phyloP scores from a whole-genome alignment of 2,113 vertebrate species.

The Neogobius melanostomus region DNA sequence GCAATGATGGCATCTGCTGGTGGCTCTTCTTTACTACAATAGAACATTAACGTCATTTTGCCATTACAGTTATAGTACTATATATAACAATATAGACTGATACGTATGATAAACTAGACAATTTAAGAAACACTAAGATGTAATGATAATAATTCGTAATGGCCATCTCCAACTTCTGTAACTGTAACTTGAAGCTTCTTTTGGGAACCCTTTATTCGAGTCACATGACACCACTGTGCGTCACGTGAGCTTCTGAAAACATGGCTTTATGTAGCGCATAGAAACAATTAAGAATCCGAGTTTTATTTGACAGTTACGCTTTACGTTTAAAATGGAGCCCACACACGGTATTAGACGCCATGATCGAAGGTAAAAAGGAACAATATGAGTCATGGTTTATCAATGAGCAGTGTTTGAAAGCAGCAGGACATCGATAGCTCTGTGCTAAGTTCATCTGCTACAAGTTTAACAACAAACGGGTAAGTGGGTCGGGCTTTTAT shows the following conservation, averaged over 20 bases:
- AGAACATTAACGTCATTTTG: no score
- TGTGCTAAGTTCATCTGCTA: slow-evolving; percentile 45
- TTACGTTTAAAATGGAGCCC: slow-evolving; percentile 11
- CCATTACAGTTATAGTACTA: no score
- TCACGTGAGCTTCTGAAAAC: slow-evolving; percentile 78
- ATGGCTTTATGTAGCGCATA: slow-evolving; percentile 67
- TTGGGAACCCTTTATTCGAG: not conserved
- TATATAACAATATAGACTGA: no score
- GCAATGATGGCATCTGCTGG: not conserved
- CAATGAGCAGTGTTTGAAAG: slow-evolving; percentile 22
- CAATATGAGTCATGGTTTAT: not conserved
- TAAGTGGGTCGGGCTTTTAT: slow-evolving; percentile 14
- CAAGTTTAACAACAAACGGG: slow-evolving; percentile 46
- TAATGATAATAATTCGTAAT: no score
- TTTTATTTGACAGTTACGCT: slow-evolving; percentile 10
- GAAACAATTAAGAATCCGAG: slow-evolving; percentile 41
- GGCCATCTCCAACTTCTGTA: no score
- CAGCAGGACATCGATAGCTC: slow-evolving; percentile 36
- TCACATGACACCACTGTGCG: slow-evolving; percentile 8
- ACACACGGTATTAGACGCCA: not conserved
- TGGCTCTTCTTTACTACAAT: not conserved
- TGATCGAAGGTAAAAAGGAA: not conserved
- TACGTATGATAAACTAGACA: no score
- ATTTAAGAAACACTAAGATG: no score
- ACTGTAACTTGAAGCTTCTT: no score